phyloP scores from a whole-genome alignment of 2,113 vertebrate genomes.

The Pseudorhombus dupliciocellatus region DNA sequence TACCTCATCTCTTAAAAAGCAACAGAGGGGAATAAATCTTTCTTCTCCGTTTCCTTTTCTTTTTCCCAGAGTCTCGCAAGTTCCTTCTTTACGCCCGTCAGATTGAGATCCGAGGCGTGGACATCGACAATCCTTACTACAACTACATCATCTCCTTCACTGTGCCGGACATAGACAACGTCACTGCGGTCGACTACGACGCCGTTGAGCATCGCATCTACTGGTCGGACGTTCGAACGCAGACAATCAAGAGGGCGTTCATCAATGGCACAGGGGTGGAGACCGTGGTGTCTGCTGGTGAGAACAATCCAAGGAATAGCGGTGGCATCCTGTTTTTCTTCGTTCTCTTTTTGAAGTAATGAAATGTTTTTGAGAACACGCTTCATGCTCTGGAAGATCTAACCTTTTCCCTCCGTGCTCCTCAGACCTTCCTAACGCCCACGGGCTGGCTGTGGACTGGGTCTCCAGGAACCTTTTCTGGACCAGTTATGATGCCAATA shows the following conservation, averaged over 20 bases:
- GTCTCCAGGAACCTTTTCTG: conserved; percentile 98
- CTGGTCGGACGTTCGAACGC: conserved; percentile 97
- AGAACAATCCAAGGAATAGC: neutral
- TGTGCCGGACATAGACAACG: conserved; percentile 96
- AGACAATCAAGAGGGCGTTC: conserved; percentile 97
- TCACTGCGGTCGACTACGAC: conserved; percentile 95
- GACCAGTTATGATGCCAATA: conserved; percentile 95
- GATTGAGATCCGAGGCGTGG: conserved; percentile 97
- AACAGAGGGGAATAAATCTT: neutral
- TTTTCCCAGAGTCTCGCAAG: conserved; percentile 90
- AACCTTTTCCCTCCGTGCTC: neutral
- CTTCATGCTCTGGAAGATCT: neutral
- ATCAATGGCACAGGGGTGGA: conserved; percentile 98
- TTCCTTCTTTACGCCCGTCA: conserved; percentile 97
- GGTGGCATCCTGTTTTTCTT: neutral
- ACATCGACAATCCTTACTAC: conserved; percentile 96
- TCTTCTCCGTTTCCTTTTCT: neutral
- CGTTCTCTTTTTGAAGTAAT: neutral
- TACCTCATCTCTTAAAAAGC: neutral
- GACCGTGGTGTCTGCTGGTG: conserved; percentile 86
- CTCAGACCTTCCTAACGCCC: conserved; percentile 92
- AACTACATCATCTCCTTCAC: conserved; percentile 99
- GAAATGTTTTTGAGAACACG: neutral
- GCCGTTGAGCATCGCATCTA: conserved; percentile 94
- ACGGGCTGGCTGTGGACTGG: conserved; percentile 95